Evolutionary conservation across 2,113 vertebrate genomes (phyloP), one percentile per base, ranked within the genome.

Genomic region (Thunnus maccoyii): DNA sequence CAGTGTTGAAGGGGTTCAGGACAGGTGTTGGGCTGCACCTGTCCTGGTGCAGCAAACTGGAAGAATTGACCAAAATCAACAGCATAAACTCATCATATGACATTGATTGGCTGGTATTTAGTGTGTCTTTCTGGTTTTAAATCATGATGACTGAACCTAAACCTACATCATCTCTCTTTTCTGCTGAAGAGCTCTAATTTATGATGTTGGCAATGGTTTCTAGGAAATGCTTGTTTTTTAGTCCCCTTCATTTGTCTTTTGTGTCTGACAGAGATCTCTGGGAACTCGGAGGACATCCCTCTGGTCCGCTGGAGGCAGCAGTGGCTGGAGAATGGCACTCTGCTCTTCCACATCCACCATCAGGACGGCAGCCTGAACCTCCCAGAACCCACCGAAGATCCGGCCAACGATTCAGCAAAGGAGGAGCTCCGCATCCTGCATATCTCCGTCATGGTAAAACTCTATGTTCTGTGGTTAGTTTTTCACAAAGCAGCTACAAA

Each of bases 301-400:
- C 90, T 99, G 79, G 98, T 99, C 58, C 98, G 98, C 81, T 99
- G 98, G 98, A 94, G 96, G 85, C 98, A 99, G 92, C 98, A 99
- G 89, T 99, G 98, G 98, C 94, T 99, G 89, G 98, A 99, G 92
- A 99, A 99, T 0, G 98, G 98, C 52, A 99, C 98, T 0, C 85
- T 99, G 63, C 98, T 99, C 70, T 99, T 99, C 89, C 98, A 99
- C 88, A 99, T 99, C 86, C 98, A 99, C 86, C 98, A 99, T 86
- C 98, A 99, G 75, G 98, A 99, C 0, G 97, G 97, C 5, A 94
- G 96, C 41, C 94, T 97, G 22, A 98, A 80, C 73, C 93, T 97
- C 11, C 97, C 97, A 0, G 97, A 97, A 32, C 95, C 97, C 5
- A 99, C 98, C 0, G 95, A 97, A 1, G 97, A 99, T 32, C 97